phyloP scores from a whole-genome alignment of 2,888 invertebrate species.

The Philaethria dido region DNA sequence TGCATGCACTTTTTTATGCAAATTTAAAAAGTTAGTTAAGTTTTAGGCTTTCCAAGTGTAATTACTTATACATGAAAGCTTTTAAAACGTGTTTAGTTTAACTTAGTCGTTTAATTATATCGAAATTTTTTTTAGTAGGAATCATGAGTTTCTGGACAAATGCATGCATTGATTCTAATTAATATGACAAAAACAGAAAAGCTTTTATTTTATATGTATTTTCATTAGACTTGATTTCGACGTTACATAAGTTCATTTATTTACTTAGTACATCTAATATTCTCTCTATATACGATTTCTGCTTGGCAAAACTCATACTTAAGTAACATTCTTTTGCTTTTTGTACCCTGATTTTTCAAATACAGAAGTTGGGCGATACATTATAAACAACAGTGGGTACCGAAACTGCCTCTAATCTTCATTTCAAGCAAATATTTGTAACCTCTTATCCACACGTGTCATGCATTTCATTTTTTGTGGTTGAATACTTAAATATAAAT shows the following conservation, averaged over 20 bases:
- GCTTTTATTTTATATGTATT: not conserved
- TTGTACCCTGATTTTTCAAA: conserved; percentile 35
- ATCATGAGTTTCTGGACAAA: not conserved
- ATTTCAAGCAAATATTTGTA: conserved; percentile 23
- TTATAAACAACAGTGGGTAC: conserved; percentile 18
- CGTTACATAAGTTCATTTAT: conserved; percentile 12
- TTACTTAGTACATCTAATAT: conserved; percentile 28
- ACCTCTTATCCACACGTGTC: conserved; percentile 23
- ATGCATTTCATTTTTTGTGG: conserved; percentile 21
- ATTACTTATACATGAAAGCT: not conserved
- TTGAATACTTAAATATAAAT: conserved; percentile 26
- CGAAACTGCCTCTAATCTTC: conserved; percentile 4
- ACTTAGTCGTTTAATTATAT: too few relatives aligned
- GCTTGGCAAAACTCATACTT: conserved; percentile 37
- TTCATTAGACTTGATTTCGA: conserved; percentile 9
- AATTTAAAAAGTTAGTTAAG: too few relatives aligned
- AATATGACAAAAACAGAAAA: not conserved
- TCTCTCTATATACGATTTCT: conserved; percentile 34
- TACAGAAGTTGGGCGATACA: conserved; percentile 7
- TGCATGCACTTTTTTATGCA: too few relatives aligned
- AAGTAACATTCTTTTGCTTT: conserved; percentile 27
- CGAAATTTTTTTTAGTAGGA: too few relatives aligned
- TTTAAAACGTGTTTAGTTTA: not conserved
- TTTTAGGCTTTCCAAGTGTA: too few relatives aligned
- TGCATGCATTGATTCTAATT: conserved; percentile 9